Evolutionary conservation across 2,797 vertebrate genomes (phyloP).

Genomic region (Coregonus sp.): DNA sequence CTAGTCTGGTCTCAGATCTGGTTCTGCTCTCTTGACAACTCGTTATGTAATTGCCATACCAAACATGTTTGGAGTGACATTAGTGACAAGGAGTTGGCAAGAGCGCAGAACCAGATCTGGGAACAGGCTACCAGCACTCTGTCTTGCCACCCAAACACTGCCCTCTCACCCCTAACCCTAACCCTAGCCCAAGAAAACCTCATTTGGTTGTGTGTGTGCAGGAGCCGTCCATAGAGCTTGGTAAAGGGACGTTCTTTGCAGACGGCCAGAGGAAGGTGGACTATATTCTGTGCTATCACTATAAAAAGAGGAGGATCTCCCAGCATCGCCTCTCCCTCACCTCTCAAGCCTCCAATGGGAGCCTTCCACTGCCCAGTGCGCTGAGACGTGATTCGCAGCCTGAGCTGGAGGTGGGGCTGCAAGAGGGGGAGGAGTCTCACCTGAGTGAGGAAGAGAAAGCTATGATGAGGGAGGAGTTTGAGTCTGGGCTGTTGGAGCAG

Average conservation of each 20-base stretch:
- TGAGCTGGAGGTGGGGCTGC: conserved; percentile 58
- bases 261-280: conserved; percentile 92
- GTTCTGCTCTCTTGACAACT: too few relatives aligned
- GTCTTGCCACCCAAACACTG: too few relatives aligned
- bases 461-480: conserved; percentile 90
- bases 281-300: conserved; percentile 91
- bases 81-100: too few relatives aligned
- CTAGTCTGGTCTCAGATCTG: too few relatives aligned
- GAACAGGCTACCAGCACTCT: too few relatives aligned
- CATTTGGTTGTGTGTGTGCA: conserved; percentile 33
- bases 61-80: too few relatives aligned
- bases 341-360: conserved; percentile 78
- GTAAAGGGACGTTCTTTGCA: conserved; percentile 81
- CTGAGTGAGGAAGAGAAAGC: conserved; percentile 82
- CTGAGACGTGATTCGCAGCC: conserved; percentile 45
- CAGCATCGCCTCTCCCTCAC: conserved; percentile 63
- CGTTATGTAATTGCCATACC: too few relatives aligned
- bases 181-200: neutral
- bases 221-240: conserved; percentile 71
- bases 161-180: neutral
- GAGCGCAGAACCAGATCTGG: too few relatives aligned
- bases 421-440: conserved; percentile 76
- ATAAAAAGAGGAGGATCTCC: conserved; percentile 72
- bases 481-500: conserved; percentile 82
- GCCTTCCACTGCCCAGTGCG: conserved; percentile 47